Conservation (phyloP, 2,888 invertebrate species). For the Nemoura dubitans region DNA sequence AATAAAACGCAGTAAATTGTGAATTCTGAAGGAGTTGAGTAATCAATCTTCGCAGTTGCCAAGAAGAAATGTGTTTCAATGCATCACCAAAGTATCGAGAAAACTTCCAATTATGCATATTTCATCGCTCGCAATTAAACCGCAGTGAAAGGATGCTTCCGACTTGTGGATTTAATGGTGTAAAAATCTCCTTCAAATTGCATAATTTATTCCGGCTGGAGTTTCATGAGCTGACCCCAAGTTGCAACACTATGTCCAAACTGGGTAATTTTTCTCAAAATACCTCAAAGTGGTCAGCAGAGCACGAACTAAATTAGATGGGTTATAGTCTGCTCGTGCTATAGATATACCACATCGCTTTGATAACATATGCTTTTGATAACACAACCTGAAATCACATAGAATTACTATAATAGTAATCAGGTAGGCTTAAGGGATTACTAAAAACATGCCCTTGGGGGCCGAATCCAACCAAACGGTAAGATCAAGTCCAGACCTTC, state of each 20-base stretch:
- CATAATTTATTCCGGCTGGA: neutral
- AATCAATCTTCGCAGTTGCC: neutral
- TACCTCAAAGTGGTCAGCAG: neutral
- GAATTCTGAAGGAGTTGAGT: neutral
- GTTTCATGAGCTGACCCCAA: neutral
- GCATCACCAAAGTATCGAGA: neutral
- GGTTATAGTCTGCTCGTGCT: neutral
- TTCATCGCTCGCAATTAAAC: neutral
- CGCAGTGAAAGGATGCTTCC: no score
- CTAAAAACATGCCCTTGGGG: slow-evolving; percentile 17
- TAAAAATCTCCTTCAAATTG: neutral
- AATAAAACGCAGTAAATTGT: neutral
- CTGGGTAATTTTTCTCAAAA: neutral
- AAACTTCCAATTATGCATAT: neutral
- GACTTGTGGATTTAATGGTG: no score
- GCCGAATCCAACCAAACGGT: neutral
- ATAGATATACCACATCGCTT: neutral
- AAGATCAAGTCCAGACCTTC: neutral
- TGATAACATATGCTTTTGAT: slow-evolving; percentile 12
- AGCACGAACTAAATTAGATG: neutral
- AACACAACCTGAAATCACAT: slow-evolving; percentile 4
- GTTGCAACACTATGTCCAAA: neutral
- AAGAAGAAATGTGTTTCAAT: neutral
- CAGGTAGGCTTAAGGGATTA: slow-evolving; percentile 23
- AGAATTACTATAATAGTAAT: neutral